Evolutionary conservation across 2,797 vertebrate species (phyloP), one percentile per base, ranked within the genome.

Genomic region (Psittacula derbiana): DNA sequence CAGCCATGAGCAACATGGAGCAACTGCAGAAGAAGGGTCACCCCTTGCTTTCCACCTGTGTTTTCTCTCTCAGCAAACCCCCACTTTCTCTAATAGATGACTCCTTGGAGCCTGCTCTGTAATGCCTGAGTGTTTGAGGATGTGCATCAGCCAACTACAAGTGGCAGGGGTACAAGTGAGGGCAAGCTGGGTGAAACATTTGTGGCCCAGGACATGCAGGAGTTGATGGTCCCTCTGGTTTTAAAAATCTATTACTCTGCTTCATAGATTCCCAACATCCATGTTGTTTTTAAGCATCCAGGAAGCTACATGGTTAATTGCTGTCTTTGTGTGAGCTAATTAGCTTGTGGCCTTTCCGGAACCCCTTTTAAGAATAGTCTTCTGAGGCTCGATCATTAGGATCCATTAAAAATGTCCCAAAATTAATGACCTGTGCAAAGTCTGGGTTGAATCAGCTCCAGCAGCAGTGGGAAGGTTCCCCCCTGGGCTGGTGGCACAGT

Each of bases 371-470:
- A 96, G 78, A 88, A 40, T 57, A 57, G 64, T 23, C 88, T 95
- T 93, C 80, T 55, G 76, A 93, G 74, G 76, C 71, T 92, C 80
- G 88, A 15, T 93, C 93, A 87, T 93, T 95, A 95, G 80, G 90
- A 95, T 90, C 94, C 92, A 94, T 95, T 96, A 93, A 94, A 95
- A 95, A 90, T 2, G 25, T 95, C 90, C 95, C 90, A 78, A 94
- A 33, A 94, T 94, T 95, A 95, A 95, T 85, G 94, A 96, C 78
- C 86, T 88, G 90, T 95, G 83, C 90, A 78, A 86, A 90, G 74
- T 14, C 79, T 49, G 81, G 81, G 75, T 80, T 89, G 95, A 78
- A 88, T 52, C 41, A 10, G n/a, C 55, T 90, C 92, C 90, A 94
- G 80, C 64, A 50, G 66, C 4, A 0, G 73, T 5, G 3, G 70